Percentiles rank a stretch among this genome's conserved stretches.
Evolutionary conservation across 2,888 invertebrate genomes (phyloP).

Genomic region (Papilio gigon): DNA sequence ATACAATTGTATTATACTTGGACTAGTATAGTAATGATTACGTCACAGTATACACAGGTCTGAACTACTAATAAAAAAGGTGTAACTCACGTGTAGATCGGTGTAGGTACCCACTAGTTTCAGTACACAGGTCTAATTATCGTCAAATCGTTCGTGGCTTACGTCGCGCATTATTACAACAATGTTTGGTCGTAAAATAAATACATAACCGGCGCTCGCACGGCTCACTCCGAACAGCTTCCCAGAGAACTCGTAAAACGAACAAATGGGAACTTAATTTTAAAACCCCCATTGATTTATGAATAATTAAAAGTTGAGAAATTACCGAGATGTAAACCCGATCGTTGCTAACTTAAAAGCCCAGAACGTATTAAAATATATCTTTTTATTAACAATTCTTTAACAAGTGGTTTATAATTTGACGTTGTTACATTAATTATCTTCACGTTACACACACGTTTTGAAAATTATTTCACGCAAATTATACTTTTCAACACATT

Average conservation of each 20-base stretch:
- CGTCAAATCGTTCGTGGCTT: constrained; percentile 10
- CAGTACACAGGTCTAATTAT: constrained; percentile 16
- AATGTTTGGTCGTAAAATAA: constrained; percentile 36
- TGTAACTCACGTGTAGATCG: too few relatives aligned
- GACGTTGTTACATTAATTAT: constrained; percentile 23
- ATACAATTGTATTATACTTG: not conserved
- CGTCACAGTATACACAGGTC: not conserved
- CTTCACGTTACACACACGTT: constrained; percentile 12
- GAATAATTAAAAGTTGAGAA: constrained; percentile 39
- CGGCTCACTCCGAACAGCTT: constrained; percentile 30
- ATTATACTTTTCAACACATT: constrained; percentile 7
- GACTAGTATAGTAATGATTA: not conserved
- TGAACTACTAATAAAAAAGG: too few relatives aligned
- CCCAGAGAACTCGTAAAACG: constrained; percentile 39
- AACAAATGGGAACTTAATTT: constrained; percentile 39
- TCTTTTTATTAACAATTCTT: constrained; percentile 15
- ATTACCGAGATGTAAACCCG: constrained; percentile 28
- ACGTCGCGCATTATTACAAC: constrained; percentile 21
- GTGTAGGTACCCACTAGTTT: too few relatives aligned
- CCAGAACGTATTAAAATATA: constrained; percentile 15
- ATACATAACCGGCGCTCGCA: constrained; percentile 24
- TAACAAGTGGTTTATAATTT: constrained; percentile 18
- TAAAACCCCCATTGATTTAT: constrained; percentile 41
- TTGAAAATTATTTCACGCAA: constrained; percentile 5
- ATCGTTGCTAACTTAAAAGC: constrained; percentile 19